Percentiles rank a stretch among this genome's conserved stretches.
Conservation (phyloP, 53 echinoderm and acorn worm genomes). For the Arbacia lixula region DNA sequence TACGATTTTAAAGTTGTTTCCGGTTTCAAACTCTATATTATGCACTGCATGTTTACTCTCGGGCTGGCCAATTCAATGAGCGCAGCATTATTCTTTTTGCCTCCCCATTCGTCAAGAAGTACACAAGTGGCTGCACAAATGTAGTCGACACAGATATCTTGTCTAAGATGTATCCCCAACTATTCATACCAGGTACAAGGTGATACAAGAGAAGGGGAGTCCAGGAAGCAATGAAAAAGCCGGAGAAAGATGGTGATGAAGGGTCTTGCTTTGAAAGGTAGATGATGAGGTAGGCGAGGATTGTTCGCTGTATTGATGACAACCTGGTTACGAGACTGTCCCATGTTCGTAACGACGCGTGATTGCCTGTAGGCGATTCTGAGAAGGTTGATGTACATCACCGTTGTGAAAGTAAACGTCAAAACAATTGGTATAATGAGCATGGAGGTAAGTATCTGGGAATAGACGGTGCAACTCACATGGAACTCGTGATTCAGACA, state of each 20-base stretch:
- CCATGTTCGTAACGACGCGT: no score
- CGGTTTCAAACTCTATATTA: no score
- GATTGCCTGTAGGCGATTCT: not conserved
- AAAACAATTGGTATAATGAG: not conserved
- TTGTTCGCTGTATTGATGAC: not conserved
- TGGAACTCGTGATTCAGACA: not conserved
- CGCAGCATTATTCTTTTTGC: not conserved
- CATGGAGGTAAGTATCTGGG: not conserved
- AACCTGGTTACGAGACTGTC: not conserved
- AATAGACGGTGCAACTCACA: no score
- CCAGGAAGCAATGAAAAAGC: not conserved
- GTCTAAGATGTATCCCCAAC: not conserved
- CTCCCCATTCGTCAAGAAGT: not conserved
- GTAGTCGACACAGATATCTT: not conserved
- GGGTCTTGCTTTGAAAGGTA: slow-evolving; percentile 1
- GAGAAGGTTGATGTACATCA: not conserved
- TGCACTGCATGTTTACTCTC: no score
- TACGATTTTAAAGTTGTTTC: no score
- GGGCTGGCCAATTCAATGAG: no score
- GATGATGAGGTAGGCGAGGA: not conserved
- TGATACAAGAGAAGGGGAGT: not conserved
- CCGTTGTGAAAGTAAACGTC: not conserved
- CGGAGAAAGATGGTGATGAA: not conserved
- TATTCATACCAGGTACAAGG: not conserved
- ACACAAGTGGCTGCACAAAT: no score